Evolutionary conservation across 2,888 invertebrate genomes (phyloP), one percentile per base, ranked within the genome.

Genomic region (Andrena trimmerana): DNA sequence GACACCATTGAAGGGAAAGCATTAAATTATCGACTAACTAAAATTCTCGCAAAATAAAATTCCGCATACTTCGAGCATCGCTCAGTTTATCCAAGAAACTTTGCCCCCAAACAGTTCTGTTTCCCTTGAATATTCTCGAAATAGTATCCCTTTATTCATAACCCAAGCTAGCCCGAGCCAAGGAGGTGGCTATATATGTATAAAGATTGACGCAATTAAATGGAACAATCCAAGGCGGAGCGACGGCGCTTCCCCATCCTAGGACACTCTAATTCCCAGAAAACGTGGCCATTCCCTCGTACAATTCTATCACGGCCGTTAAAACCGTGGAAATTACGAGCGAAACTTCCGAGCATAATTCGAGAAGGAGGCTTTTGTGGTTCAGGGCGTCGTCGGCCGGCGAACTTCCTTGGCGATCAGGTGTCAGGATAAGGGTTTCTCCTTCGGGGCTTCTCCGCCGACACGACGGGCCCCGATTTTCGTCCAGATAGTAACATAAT

Each of bases 391-490:
- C 60, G 63, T 42, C 42, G 67, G 27, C 57, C 68, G 59, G 78
- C 73, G 81, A 78, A 81, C 81, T 81, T 81, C 81, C 81, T 78
- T 1, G 7, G 72, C 65, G 81, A 81, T 81, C 81, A 59, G 73
- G 73, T 81, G 78, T 78, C 81, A 20, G 81, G 78, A 78, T 78
- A 69, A 63, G 68, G 78, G 72, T 50, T n/a, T 29, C 62, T 50
- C 67, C 62, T 57, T 10, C 29, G 62, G 71, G 78, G 78, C 81
- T 73, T 73, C 80, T 27, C 60, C 31, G 27, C 24, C 31, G 57
- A 69, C 59, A 2, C 8, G 75, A 57, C 33, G 48, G 68, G 29
- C 13, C 66, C 33, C 36, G 79, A 79, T 79, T 70, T 63, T 79
- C 69, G 33, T 24, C 33, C 16, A 31, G 69, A 65, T 63, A 50